These are phyloP conservation scores for Strix occidentalis DNA, from an alignment of 2,797 vertebrate genomes.

Conservation along the genomic window DNA sequence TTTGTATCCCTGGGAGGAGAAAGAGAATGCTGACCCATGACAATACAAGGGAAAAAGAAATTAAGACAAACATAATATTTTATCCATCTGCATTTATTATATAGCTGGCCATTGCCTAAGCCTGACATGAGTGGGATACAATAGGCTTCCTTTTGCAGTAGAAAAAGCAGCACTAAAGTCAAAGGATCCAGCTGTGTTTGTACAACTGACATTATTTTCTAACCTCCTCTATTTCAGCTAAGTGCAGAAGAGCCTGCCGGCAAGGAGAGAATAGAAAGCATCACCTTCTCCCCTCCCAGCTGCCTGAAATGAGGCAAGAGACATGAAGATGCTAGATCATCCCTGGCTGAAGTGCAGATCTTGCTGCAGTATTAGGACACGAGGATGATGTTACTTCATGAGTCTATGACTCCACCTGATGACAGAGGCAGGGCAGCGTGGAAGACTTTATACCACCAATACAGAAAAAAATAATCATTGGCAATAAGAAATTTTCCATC, in stretches of 20 bases:
- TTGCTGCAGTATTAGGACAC: neutral
- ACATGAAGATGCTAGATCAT: neutral
- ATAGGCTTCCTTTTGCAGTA: neutral
- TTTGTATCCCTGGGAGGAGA: neutral
- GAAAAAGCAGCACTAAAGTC: neutral
- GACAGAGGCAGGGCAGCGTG: neutral
- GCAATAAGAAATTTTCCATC: neutral
- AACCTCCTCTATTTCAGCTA: neutral
- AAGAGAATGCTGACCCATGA: neutral
- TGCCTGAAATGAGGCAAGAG: neutral
- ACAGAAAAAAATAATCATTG: neutral
- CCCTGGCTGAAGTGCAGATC: neutral
- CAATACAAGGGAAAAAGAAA: neutral
- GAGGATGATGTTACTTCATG: neutral
- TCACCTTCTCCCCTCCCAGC: neutral
- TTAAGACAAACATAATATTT: neutral
- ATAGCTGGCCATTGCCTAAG: neutral
- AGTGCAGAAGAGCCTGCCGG: neutral
- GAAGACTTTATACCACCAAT: neutral
- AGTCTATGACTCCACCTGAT: constrained; percentile 19
- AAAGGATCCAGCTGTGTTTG: neutral
- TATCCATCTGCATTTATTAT: neutral
- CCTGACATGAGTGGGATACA: neutral
- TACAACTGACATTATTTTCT: neutral
- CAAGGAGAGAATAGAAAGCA: neutral